phyloP scores from a whole-genome alignment of 2,888 invertebrate genomes.

The Minunthozetes semirufus region DNA sequence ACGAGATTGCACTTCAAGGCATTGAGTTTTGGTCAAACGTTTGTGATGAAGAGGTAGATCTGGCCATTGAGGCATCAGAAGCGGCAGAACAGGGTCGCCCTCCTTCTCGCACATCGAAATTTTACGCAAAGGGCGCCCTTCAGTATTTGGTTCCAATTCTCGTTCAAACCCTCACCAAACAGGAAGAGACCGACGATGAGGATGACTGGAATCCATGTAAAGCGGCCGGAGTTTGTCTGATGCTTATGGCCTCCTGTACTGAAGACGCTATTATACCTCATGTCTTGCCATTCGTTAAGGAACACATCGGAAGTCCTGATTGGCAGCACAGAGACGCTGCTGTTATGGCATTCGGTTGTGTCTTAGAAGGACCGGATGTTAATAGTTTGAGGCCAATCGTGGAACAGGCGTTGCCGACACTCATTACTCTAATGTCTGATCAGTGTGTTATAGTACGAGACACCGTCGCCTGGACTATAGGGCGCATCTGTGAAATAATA shows the following conservation, averaged over 20 bases:
- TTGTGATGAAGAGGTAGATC: conserved; percentile 96
- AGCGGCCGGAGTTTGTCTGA: conserved; percentile 96
- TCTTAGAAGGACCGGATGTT: conserved; percentile 82
- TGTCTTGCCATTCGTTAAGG: conserved; percentile 91
- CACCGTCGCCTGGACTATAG: conserved; percentile 97
- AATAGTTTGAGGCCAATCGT: conserved; percentile 82
- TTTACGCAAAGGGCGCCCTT: conserved; percentile 96
- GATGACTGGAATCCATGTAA: conserved; percentile 99
- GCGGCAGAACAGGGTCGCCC: conserved; percentile 87
- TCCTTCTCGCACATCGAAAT: conserved; percentile 83
- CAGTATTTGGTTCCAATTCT: conserved; percentile 90
- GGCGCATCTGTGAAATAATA: conserved; percentile 92
- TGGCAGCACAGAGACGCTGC: conserved; percentile 94
- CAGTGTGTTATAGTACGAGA: conserved; percentile 87
- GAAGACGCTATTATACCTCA: conserved; percentile 93
- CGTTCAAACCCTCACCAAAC: conserved; percentile 87
- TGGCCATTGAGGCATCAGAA: conserved; percentile 86
- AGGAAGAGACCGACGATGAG: conserved; percentile 95
- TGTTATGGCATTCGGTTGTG: conserved; percentile 89
- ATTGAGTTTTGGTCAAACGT: conserved; percentile 99
- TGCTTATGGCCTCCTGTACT: conserved; percentile 93
- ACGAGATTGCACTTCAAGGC: conserved; percentile 93
- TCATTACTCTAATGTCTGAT: conserved; percentile 92
- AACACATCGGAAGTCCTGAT: conserved; percentile 83
- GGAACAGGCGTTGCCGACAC: conserved; percentile 90